Evolutionary conservation across 1,140 invertebrate species (phyloP).

Genomic region (Drosophila lowei): DNA sequence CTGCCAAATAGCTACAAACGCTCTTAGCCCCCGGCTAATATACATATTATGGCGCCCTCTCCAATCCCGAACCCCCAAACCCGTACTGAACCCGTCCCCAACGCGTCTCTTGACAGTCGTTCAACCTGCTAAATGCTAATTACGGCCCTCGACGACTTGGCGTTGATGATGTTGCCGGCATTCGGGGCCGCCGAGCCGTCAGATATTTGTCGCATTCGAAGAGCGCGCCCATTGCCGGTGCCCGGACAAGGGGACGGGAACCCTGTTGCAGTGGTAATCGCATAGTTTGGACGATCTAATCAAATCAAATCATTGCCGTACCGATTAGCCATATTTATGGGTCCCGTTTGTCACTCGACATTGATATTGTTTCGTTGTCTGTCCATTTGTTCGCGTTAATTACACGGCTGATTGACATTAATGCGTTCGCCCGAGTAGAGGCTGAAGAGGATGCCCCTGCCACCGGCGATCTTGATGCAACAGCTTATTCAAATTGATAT

Average conservation of each 20-base stretch:
- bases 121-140: constrained; percentile 62
- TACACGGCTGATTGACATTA: constrained; percentile 74
- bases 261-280: constrained; percentile 12
- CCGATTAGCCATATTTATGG: constrained; percentile 76
- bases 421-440: constrained; percentile 37
- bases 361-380: constrained; percentile 24
- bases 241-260: no score
- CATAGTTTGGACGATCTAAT: constrained; percentile 44
- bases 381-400: constrained; percentile 61
- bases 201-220: constrained; percentile 44
- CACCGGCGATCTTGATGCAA: constrained; percentile 53
- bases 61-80: background rate
- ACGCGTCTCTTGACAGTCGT: constrained; percentile 25
- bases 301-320: constrained; percentile 76
- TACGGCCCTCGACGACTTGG: constrained; percentile 37
- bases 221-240: background rate
- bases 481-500: constrained; percentile 62
- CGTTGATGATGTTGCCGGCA: constrained; percentile 67
- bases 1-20: constrained; percentile 39
- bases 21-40: constrained; percentile 44
- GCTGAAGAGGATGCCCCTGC: constrained; percentile 3
- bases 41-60: constrained; percentile 17
- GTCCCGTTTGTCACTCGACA: constrained; percentile 45
- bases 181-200: constrained; percentile 19
- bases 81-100: constrained; percentile 13